phyloP scores from a whole-genome alignment of 2,888 invertebrate genomes.

The Dynastes tityus region DNA sequence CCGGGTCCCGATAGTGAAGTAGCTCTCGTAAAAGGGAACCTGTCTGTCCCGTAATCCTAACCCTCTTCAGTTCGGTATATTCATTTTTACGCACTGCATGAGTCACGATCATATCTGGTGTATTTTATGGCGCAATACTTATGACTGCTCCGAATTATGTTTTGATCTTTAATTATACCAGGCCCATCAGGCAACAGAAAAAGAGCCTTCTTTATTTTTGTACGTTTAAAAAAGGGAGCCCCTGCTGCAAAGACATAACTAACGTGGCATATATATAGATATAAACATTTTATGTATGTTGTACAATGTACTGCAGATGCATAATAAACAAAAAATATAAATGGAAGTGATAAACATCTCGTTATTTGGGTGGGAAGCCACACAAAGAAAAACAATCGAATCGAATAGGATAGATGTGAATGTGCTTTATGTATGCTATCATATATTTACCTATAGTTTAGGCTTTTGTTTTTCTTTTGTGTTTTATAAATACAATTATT shows the following conservation, averaged over 20 bases:
- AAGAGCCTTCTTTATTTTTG: conserved; percentile 20
- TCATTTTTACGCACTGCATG: conserved; percentile 34
- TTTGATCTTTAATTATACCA: conserved; percentile 41
- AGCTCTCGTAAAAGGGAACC: neutral
- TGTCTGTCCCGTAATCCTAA: conserved; percentile 15
- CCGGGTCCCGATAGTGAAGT: neutral
- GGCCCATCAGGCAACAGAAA: neutral
- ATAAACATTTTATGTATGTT: neutral
- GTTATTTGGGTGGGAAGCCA: neutral
- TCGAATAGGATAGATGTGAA: neutral
- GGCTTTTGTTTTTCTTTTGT: neutral
- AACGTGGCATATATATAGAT: neutral
- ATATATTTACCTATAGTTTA: neutral
- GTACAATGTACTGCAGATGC: neutral
- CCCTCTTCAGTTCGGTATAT: conserved; percentile 3
- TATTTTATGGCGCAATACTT: conserved; percentile 41
- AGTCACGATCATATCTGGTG: conserved; percentile 44
- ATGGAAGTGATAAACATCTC: conserved; percentile 28
- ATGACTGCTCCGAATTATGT: conserved; percentile 42
- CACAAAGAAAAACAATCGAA: conserved; percentile 9
- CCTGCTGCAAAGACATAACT: conserved; percentile 7
- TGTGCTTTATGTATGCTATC: conserved; percentile 9
- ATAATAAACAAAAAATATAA: conserved; percentile 36
- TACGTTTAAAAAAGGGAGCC: conserved; percentile 14
- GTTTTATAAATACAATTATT: neutral